Evolutionary conservation across 2,888 invertebrate genomes (phyloP).

Genomic region (Dasysyrphus tricinctus): DNA sequence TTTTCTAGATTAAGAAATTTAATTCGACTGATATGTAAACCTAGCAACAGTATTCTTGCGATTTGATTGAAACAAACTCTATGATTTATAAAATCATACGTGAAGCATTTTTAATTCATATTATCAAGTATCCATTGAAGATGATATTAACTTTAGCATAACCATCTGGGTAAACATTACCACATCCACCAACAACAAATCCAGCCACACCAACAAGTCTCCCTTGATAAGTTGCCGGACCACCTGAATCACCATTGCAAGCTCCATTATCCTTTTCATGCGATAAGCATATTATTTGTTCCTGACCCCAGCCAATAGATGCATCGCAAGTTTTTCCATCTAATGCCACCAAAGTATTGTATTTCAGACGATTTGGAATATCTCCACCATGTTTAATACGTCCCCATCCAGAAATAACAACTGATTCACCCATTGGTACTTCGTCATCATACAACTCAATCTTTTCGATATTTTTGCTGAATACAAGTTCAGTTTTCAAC

Average conservation of each 20-base stretch:
- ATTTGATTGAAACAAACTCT: no score
- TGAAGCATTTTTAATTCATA: neutral
- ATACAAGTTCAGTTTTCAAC: conserved; percentile 74
- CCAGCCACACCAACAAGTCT: conserved; percentile 80
- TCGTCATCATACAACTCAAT: conserved; percentile 77
- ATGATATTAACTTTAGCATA: conserved; percentile 78
- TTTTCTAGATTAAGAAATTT: no score
- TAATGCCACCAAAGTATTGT: conserved; percentile 72
- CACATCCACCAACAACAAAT: conserved; percentile 79
- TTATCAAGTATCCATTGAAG: conserved; percentile 35
- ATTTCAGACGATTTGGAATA: conserved; percentile 77
- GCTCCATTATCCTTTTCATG: conserved; percentile 78
- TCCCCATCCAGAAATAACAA: conserved; percentile 81
- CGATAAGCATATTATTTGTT: conserved; percentile 77
- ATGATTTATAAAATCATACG: no score
- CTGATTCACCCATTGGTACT: conserved; percentile 75
- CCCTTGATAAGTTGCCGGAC: conserved; percentile 80
- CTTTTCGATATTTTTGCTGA: conserved; percentile 75
- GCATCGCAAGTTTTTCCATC: neutral
- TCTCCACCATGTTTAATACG: conserved; percentile 76
- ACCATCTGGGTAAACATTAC: conserved; percentile 79
- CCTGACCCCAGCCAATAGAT: neutral
- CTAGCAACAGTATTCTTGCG: no score
- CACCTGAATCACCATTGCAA: conserved; percentile 82
- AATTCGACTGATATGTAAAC: no score